These are phyloP conservation scores for Eupsilia transversa DNA, from an alignment of 2,888 invertebrate species.

Conservation along the genomic window DNA sequence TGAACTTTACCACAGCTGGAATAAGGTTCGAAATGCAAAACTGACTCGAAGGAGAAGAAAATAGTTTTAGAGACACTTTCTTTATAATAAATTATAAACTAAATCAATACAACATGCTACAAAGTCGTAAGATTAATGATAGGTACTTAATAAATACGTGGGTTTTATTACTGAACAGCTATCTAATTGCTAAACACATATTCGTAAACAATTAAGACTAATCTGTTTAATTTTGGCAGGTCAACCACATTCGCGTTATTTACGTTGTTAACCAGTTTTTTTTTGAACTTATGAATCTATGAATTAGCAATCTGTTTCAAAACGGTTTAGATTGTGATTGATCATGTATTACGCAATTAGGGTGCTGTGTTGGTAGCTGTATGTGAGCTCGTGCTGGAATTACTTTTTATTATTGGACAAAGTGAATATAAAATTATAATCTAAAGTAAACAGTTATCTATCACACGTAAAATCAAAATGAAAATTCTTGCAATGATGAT, in stretches of 20 bases:
- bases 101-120: background rate
- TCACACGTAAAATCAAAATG: background rate
- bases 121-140: background rate
- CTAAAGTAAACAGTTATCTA: background rate
- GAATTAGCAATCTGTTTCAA: too few relatives aligned
- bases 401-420: too few relatives aligned
- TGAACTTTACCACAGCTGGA: background rate
- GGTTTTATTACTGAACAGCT: too few relatives aligned
- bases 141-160: too few relatives aligned
- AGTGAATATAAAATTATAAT: background rate
- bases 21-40: background rate
- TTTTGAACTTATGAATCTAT: too few relatives aligned
- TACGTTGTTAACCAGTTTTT: too few relatives aligned
- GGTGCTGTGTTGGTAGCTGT: background rate
- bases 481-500: background rate
- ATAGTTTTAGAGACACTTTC: background rate
- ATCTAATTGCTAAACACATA: too few relatives aligned
- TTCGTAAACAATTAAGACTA: too few relatives aligned
- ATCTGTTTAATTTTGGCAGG: too few relatives aligned
- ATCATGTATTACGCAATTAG: too few relatives aligned
- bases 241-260: too few relatives aligned
- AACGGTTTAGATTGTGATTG: too few relatives aligned
- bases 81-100: background rate
- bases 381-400: background rate
- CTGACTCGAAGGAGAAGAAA: background rate